Base-by-base conservation (phyloP, 2,113 vertebrate genomes). In the Notothenia coriiceps region DNA sequence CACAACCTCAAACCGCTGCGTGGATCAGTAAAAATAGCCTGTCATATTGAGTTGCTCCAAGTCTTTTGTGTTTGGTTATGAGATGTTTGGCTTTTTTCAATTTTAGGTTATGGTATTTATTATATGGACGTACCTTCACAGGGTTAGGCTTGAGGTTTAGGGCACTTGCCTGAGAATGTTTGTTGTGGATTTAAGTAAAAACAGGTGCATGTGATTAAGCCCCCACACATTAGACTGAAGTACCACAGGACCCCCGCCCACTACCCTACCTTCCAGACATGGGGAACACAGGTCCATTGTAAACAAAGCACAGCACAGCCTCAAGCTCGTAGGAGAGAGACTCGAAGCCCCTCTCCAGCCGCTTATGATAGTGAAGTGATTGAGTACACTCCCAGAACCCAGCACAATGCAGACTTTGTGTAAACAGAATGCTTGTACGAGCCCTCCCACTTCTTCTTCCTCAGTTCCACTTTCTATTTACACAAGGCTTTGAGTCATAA, bases 361-460 rank as follows among this genome's bases (percentile, higher is more conserved):
- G 88, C 79, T 85, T 73, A 66, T 82, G 89, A 91, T 87, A 84
- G 77, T 60, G 1, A 13, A 86, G 80, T 80, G 85, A 88, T 89
- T 89, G 87, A 86, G 91, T 87, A 85, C 76, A 86, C 70, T 82
- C 72, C 63, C 74, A 60, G 43, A 78, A 46, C 50, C 54, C 51
- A 52, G 69, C 65, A 92, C 89, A 92, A 92, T 89, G 85, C 75
- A 44, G 17, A 70, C 79, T 88, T 46, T 92, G 87, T 91, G 81
- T 62, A 57, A 29, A 68, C 62, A 77, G 66, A 83, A 62, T 47
- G 49, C 54, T 73, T 49, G 14, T 20, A 79, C 77, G 29, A 69
- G 43, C 77, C 63, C 64, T 67, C 79, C 88, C 80, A 78, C 78
- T 46, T 83, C 84, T 74, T 77, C 72, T 81, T 84, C 72, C 66